Evolutionary conservation across 2,888 invertebrate genomes (phyloP).

Genomic region (Sesamia inferens): DNA sequence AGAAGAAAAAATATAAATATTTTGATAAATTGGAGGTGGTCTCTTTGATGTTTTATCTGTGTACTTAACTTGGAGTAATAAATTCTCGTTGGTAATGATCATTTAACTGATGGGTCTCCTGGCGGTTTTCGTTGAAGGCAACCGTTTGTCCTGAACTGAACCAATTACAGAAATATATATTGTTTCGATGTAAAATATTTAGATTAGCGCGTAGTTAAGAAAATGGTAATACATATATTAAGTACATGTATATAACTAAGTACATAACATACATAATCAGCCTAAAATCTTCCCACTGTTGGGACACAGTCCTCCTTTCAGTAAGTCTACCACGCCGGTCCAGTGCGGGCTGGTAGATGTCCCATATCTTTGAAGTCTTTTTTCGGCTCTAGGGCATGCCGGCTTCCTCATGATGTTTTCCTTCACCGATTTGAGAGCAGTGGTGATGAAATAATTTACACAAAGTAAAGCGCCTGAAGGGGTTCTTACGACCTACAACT

Average conservation of each 20-base stretch:
- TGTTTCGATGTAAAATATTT: background rate
- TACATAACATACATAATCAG: too few species aligned
- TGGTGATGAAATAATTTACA: too few species aligned
- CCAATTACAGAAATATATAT: background rate
- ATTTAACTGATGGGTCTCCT: conserved; percentile 30
- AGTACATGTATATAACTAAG: background rate
- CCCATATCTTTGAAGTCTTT: too few species aligned
- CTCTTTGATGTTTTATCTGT: conserved; percentile 21
- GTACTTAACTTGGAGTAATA: conserved; percentile 3
- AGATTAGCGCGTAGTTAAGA: background rate
- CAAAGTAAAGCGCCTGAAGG: too few species aligned
- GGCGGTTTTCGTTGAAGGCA: conserved; percentile 18
- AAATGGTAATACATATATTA: background rate
- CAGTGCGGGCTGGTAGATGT: too few species aligned
- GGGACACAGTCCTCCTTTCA: too few species aligned
- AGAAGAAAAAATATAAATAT: conserved; percentile 32
- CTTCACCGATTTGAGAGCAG: too few species aligned
- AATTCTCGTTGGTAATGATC: conserved; percentile 25
- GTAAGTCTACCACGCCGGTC: too few species aligned
- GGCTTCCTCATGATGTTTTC: too few species aligned
- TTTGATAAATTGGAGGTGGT: conserved; percentile 23
- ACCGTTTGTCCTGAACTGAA: conserved; percentile 19
- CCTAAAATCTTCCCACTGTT: too few species aligned
- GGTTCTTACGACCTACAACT: too few species aligned
- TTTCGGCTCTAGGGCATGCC: too few species aligned